Evolutionary conservation across 2,113 vertebrate genomes (phyloP).

Genomic region (Mobula birostris): DNA sequence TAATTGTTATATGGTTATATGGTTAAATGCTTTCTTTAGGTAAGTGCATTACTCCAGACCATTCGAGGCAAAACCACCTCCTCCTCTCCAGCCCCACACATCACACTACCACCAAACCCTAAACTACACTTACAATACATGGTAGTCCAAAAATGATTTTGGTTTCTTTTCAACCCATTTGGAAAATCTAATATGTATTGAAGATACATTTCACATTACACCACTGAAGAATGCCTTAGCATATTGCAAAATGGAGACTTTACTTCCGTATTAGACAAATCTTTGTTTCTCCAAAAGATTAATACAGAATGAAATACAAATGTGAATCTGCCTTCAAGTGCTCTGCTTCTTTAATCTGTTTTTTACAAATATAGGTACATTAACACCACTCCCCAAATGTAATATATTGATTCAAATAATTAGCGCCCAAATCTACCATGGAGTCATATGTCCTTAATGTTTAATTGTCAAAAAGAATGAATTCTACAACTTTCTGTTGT

Average conservation of each 20-base stretch:
- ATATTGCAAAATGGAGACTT: neutral
- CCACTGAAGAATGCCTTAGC: neutral
- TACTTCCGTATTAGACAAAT: neutral
- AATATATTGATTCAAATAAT: neutral
- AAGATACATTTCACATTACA: neutral
- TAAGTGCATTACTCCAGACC: neutral
- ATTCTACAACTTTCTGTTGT: neutral
- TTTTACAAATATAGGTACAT: neutral
- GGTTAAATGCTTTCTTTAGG: neutral
- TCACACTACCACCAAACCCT: too few relatives aligned
- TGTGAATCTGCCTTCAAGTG: neutral
- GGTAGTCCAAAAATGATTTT: neutral
- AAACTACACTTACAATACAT: neutral
- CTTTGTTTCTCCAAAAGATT: neutral
- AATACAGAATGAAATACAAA: neutral
- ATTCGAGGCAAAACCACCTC: neutral
- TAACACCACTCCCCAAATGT: neutral
- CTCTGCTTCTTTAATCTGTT: neutral
- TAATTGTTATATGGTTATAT: too few relatives aligned
- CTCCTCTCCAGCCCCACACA: neutral
- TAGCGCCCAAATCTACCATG: neutral
- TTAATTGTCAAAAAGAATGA: neutral
- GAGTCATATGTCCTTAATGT: neutral
- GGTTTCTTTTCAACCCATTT: neutral
- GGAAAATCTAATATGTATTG: neutral